Conservation (phyloP, 2,113 vertebrate species). For the Daboia siamensis region DNA sequence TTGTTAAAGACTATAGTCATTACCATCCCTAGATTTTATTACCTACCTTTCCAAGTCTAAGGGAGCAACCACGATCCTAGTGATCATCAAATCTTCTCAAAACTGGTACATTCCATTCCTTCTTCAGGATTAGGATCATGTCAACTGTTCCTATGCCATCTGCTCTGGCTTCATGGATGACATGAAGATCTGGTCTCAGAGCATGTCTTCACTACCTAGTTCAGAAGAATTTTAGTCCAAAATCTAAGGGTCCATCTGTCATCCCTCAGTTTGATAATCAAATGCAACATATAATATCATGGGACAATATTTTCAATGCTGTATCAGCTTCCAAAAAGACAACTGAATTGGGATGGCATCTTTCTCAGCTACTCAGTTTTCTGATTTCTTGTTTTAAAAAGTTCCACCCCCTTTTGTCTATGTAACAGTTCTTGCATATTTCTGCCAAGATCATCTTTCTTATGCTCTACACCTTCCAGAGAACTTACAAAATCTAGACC, state of each 20-base stretch:
- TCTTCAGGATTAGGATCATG: background rate
- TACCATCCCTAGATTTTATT: background rate
- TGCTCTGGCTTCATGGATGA: background rate
- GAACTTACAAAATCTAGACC: background rate
- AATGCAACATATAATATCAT: background rate
- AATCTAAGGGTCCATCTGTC: background rate
- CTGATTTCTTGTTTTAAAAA: background rate
- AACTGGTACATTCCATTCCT: background rate
- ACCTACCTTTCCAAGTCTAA: background rate
- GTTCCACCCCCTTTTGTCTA: background rate
- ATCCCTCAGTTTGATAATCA: background rate
- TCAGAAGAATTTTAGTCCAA: background rate
- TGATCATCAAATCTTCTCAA: background rate
- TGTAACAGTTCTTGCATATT: background rate
- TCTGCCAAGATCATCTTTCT: background rate
- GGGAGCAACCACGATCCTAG: background rate
- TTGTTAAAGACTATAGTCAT: background rate
- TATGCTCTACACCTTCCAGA: background rate
- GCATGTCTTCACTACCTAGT: background rate
- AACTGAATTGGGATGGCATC: background rate
- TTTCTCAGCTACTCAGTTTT: background rate
- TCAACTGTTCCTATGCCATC: background rate
- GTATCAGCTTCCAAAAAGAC: background rate
- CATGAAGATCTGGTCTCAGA: background rate
- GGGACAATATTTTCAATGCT: background rate